Evolutionary conservation across 1,140 invertebrate genomes (phyloP), one percentile per base, ranked within the genome.

Genomic region (Forficula auricularia): DNA sequence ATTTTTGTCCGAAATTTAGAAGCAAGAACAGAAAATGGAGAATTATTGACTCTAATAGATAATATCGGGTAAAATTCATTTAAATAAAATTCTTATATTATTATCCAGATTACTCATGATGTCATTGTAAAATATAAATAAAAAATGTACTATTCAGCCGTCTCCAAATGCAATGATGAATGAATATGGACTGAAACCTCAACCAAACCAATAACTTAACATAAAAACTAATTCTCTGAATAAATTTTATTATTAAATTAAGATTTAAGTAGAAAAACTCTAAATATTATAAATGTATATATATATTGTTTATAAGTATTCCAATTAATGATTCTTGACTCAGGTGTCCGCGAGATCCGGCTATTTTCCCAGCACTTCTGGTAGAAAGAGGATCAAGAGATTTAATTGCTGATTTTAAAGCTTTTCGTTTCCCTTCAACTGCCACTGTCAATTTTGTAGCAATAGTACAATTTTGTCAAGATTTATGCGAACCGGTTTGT

Each of bases 391-490:
- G 57, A 19, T 55, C 57, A 12, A 54, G 59, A 39, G 58, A 61
- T 27, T 49, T 69, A 14, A 58, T 54, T 46, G 56, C 61, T 9
- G 57, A 62, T 48, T 69, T 69, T 54, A 66, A 67, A 49, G 67
- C 67, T 16, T 69, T 69, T 54, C 52, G 67, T 8, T 68, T 68
- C 50, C 65, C 66, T 19, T 64, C 65, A 13, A 68, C 66, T 7
- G 62, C 66, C 2, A 57, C 61, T 12, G 65, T 68, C 34, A 67
- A 68, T 48, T 68, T 68, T 47, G 63, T 67, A 27, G 66, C 64
- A 9, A 66, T 65, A n/a, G 62, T 68, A n/a, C 55, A 63, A 34
- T 68, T 68, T 52, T 68, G 66, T 48, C 65, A 65, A 43, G 65
- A 68, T 31, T 45, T 54, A 16, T 68, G 66, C 48, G 57, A 63